These are phyloP conservation scores for Xestia ashworthii DNA, from an alignment of 2,888 invertebrate genomes.

Conservation along the genomic window DNA sequence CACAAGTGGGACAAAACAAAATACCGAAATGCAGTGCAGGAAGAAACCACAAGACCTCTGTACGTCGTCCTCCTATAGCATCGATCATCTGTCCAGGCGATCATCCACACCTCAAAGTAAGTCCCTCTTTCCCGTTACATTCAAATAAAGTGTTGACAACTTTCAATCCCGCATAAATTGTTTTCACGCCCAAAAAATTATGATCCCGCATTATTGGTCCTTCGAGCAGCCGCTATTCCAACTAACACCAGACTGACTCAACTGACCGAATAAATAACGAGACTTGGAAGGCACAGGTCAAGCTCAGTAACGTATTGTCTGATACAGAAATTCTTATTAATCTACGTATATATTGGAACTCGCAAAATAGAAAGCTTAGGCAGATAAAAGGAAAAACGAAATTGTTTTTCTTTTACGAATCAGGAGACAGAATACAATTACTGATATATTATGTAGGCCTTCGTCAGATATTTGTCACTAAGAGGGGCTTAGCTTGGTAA, in stretches of 20 bases:
- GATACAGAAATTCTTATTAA: conserved; percentile 25
- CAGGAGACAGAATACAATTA: conserved; percentile 27
- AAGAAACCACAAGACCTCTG: too few species aligned
- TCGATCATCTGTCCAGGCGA: too few species aligned
- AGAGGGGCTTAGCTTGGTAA: background rate
- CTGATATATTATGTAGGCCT: background rate
- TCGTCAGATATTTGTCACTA: conserved; percentile 14
- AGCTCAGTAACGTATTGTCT: conserved; percentile 7
- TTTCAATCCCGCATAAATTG: too few species aligned
- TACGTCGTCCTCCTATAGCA: too few species aligned
- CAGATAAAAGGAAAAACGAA: conserved; percentile 6
- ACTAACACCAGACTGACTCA: background rate
- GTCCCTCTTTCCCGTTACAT: too few species aligned
- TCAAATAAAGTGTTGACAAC: too few species aligned
- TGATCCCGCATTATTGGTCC: too few species aligned
- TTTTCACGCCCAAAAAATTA: too few species aligned
- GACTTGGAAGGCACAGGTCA: background rate
- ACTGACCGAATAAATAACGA: conserved; percentile 7
- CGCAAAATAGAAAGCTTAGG: conserved; percentile 13
- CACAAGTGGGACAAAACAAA: too few species aligned
- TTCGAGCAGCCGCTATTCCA: too few species aligned
- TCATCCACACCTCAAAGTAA: too few species aligned
- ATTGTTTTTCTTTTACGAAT: conserved; percentile 24
- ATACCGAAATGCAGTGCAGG: too few species aligned
- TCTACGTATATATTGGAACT: conserved; percentile 21